Conservation (phyloP, 1,140 invertebrate species). For the Drosophila guanche region DNA sequence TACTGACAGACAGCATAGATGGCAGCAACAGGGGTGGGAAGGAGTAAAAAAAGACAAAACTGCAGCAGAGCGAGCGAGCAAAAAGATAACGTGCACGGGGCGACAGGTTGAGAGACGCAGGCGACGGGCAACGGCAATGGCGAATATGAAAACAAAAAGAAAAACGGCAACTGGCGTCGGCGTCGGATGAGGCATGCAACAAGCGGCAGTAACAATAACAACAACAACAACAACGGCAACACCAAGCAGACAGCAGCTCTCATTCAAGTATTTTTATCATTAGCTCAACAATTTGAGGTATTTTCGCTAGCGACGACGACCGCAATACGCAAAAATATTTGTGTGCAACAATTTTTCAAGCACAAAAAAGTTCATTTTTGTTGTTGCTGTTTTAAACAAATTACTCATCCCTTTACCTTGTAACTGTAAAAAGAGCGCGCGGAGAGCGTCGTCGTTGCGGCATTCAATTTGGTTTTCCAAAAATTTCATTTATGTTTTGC, state of each 20-base stretch:
- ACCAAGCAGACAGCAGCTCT: not conserved
- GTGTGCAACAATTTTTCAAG: no score
- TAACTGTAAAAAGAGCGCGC: slow-evolving; percentile 13
- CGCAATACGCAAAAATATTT: slow-evolving; percentile 50
- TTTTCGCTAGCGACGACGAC: slow-evolving; percentile 46
- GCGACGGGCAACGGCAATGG: slow-evolving; percentile 1
- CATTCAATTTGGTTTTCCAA: slow-evolving; percentile 9
- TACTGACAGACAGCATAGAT: slow-evolving; percentile 10
- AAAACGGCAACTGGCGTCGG: slow-evolving; percentile 40
- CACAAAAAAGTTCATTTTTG: no score
- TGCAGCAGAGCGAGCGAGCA: slow-evolving; percentile 38
- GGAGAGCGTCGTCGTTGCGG: slow-evolving; percentile 5
- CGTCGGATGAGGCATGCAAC: slow-evolving; percentile 54
- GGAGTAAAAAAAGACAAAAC: slow-evolving; percentile 43
- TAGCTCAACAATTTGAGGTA: slow-evolving; percentile 64
- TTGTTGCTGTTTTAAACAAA: slow-evolving; percentile 36
- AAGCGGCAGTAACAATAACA: slow-evolving; percentile 51
- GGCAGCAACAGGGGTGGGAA: not conserved
- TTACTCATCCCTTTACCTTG: slow-evolving; percentile 24
- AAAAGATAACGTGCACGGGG: slow-evolving; percentile 46
- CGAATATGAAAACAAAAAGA: slow-evolving; percentile 53
- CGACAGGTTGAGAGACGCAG: slow-evolving; percentile 20
- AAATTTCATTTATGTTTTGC: slow-evolving; percentile 28
- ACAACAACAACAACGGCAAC: slow-evolving; percentile 17
- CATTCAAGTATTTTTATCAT: slow-evolving; percentile 63